Conservation (phyloP, 2,113 vertebrate species). For the Malurus cyaneus region DNA sequence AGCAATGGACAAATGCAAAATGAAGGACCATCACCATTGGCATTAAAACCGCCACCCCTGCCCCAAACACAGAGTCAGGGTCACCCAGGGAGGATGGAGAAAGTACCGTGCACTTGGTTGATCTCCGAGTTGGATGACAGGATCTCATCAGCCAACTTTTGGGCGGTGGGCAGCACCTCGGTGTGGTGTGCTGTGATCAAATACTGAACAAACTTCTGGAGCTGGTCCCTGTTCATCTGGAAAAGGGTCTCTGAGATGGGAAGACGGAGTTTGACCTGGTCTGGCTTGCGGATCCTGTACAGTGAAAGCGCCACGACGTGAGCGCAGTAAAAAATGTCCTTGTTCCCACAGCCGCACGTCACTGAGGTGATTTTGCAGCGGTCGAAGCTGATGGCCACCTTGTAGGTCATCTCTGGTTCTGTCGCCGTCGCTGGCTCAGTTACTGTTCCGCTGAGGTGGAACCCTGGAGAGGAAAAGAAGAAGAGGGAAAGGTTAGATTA, state of each 20-base stretch:
- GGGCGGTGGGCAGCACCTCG: conserved; percentile 96
- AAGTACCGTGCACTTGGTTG: conserved; percentile 97
- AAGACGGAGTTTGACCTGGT: conserved; percentile 97
- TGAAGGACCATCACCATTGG: accelerated
- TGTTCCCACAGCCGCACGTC: conserved; percentile 96
- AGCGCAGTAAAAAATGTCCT: conserved; percentile 98
- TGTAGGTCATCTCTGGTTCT: conserved; percentile 92
- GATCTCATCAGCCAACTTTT: conserved; percentile 98
- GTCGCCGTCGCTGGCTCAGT: conserved; percentile 86
- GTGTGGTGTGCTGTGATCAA: conserved; percentile 99
- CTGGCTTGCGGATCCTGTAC: conserved; percentile 96
- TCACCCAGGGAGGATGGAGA: not conserved
- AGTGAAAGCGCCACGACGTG: conserved; percentile 97
- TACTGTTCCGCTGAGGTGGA: conserved; percentile 97
- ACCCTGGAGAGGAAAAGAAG: conserved; percentile 77
- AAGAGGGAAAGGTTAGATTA: not conserved
- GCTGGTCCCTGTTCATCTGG: conserved; percentile 99
- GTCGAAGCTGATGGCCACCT: conserved; percentile 98
- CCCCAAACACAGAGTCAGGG: not conserved
- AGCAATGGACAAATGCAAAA: not conserved
- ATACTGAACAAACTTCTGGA: conserved; percentile 99
- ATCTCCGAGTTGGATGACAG: conserved; percentile 99
- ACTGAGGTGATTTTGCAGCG: conserved; percentile 99
- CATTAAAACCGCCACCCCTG: not conserved
- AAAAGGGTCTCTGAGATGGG: conserved; percentile 99